Evolutionary conservation across 2,113 vertebrate species (phyloP).

Genomic region (Chloroceryle aenea): DNA sequence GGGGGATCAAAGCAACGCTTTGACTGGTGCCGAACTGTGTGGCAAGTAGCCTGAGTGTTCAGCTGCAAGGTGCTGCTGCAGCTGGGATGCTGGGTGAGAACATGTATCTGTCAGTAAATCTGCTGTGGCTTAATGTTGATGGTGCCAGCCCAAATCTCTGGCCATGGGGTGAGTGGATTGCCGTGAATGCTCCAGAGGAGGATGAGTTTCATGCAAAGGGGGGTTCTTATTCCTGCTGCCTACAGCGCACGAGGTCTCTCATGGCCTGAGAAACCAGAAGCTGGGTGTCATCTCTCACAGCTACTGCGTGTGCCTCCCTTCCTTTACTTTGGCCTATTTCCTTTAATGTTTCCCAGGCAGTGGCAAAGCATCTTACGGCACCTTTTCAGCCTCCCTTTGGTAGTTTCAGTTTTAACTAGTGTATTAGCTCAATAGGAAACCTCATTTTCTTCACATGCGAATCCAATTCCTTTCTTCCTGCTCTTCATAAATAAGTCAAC

Average conservation of each 20-base stretch:
- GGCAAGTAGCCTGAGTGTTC: neutral
- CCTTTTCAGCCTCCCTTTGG: neutral
- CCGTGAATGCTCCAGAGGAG: neutral
- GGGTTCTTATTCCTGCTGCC: neutral
- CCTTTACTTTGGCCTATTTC: neutral
- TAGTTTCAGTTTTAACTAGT: neutral
- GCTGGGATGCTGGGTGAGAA: neutral
- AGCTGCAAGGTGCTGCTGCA: neutral
- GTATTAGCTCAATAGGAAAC: neutral
- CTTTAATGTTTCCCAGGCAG: neutral
- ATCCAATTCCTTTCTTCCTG: neutral
- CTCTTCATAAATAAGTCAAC: conserved; percentile 57
- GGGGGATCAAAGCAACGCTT: conserved; percentile 9
- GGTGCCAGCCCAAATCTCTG: neutral
- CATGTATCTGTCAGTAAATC: neutral
- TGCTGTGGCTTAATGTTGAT: neutral
- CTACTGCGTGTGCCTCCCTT: neutral
- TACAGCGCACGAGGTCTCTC: neutral
- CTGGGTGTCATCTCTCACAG: conserved; percentile 2
- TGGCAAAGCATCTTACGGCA: neutral
- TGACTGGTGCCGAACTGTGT: neutral
- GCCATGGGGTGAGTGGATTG: neutral
- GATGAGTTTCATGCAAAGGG: neutral
- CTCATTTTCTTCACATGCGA: neutral
- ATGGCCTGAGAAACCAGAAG: neutral